phyloP scores from a whole-genome alignment of 2,888 invertebrate species.

The Ormyrus thymus region DNA sequence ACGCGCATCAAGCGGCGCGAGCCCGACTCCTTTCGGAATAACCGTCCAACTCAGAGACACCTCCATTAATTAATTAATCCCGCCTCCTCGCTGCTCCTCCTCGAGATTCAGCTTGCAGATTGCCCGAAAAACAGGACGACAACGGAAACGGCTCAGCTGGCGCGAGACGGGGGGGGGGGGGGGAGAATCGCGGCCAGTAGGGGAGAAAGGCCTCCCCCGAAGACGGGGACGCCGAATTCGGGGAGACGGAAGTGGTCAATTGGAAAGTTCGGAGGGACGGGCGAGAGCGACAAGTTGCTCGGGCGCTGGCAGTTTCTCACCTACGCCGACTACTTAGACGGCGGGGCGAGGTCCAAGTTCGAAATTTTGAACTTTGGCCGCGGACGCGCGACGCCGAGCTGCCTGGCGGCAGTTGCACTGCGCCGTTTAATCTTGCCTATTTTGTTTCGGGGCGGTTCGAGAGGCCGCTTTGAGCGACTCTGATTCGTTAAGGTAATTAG shows the following conservation, averaged over 20 bases:
- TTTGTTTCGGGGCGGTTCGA: too few species aligned
- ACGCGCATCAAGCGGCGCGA: too few species aligned
- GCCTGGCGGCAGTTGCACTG: neutral
- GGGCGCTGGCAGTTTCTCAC: conserved; percentile 31
- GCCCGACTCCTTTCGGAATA: too few species aligned
- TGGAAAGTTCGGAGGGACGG: conserved; percentile 23
- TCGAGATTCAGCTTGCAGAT: neutral
- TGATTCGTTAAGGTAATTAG: neutral
- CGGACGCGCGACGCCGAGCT: neutral
- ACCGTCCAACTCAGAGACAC: conserved; percentile 6
- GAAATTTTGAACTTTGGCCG: conserved; percentile 3
- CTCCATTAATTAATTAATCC: conserved; percentile 36
- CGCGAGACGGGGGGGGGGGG: too few species aligned
- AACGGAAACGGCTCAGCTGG: neutral
- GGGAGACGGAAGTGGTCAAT: conserved; percentile 27
- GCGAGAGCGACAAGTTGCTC: conserved; percentile 9
- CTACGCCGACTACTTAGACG: conserved; percentile 7
- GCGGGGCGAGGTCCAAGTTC: neutral
- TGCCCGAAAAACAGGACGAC: neutral
- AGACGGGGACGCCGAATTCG: neutral
- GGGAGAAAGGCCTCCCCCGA: neutral
- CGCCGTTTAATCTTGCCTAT: conserved; percentile 17
- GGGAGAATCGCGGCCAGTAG: neutral
- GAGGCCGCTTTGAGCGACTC: neutral
- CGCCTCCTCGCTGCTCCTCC: too few species aligned